Conservation (phyloP, 1,140 invertebrate species). For the Apis laboriosa region DNA sequence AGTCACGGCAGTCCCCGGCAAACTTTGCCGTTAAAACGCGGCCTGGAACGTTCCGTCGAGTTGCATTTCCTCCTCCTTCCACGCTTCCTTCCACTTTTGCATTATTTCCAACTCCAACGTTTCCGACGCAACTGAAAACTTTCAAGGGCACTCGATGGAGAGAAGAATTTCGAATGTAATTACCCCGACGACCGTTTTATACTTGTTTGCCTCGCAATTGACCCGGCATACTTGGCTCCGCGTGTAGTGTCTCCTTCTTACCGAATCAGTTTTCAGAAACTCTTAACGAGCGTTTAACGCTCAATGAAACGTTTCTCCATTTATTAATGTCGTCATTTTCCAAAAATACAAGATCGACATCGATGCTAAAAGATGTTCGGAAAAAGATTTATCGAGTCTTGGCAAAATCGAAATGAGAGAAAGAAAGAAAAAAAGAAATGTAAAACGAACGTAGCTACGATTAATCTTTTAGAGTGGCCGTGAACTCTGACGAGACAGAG, state of each 20-base stretch:
- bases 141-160: slow-evolving; percentile 13
- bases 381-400: no score
- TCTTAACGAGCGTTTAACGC: no score
- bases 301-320: not conserved
- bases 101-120: slow-evolving; percentile 15
- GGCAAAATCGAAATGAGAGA: not conserved
- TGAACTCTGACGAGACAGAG: not conserved
- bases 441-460: not conserved
- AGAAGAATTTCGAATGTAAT: slow-evolving; percentile 31
- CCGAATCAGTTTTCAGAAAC: no score
- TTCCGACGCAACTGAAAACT: slow-evolving; percentile 24
- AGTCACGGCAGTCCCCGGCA: no score
- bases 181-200: slow-evolving; percentile 17
- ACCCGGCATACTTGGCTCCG: not conserved
- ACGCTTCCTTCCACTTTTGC: not conserved
- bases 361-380: no score
- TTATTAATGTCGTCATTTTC: no score
- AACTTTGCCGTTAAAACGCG: slow-evolving; percentile 11
- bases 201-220: slow-evolving; percentile 14
- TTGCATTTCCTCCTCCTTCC: not conserved
- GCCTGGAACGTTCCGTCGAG: slow-evolving; percentile 3
- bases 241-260: not conserved
- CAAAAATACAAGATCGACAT: no score
- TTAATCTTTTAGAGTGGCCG: slow-evolving; percentile 32
- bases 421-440: not conserved